Conservation (phyloP, 2,113 vertebrate species). For the Scopus umbretta region DNA sequence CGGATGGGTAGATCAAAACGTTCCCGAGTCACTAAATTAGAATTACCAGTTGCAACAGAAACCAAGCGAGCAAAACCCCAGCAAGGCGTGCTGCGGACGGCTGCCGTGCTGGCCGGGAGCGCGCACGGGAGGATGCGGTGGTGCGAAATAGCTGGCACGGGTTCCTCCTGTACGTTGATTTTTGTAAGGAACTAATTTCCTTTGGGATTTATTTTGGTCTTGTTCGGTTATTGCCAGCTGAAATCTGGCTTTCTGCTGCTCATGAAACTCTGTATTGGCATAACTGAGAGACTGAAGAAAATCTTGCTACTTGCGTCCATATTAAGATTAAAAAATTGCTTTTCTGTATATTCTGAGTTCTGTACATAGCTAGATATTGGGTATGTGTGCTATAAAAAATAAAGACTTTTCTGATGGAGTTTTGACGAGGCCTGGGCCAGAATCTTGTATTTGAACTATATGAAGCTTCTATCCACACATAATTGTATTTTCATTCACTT, state of each 20-base stretch:
- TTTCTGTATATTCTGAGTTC: background rate
- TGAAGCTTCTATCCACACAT: background rate
- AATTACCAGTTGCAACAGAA: background rate
- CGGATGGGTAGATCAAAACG: slow-evolving; percentile 21
- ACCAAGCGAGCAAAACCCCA: background rate
- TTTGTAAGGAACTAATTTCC: background rate
- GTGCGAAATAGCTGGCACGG: accelerated
- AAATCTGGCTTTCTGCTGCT: background rate
- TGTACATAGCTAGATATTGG: background rate
- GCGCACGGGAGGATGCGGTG: background rate
- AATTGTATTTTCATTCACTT: background rate
- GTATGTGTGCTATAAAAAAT: background rate
- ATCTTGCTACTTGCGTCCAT: background rate
- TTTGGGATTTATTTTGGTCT: background rate
- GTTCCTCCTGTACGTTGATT: background rate
- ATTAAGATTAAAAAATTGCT: background rate
- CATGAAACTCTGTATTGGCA: background rate
- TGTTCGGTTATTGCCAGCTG: background rate
- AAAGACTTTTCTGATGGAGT: background rate
- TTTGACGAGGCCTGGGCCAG: background rate
- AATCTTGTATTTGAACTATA: background rate
- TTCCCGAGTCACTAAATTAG: slow-evolving; percentile 6
- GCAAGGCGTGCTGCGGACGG: background rate
- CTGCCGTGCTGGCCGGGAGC: background rate
- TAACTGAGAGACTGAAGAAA: background rate